Evolutionary conservation across 2,113 vertebrate species (phyloP), one percentile per base, ranked within the genome.

Genomic region (Apodemus sylvaticus): DNA sequence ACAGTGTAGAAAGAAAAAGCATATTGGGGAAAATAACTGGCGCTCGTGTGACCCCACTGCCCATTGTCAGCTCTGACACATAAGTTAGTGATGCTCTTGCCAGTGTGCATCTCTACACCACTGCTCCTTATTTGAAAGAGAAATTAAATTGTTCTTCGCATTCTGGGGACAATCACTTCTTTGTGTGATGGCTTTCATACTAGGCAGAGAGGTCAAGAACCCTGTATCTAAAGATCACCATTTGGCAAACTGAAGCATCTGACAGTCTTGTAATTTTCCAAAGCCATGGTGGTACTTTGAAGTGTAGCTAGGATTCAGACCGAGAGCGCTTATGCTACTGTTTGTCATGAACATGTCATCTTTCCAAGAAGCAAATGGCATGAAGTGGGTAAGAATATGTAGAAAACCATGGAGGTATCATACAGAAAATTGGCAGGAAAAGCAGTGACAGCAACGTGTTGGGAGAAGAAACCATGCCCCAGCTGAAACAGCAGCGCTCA

Each of bases 311-410:
- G 51, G 34, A 53, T 71, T 95, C n/a, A 64, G 17, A 90, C 34
- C 42, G 53, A 78, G 74, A 19, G 22, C 77, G 17, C 60, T 91
- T 86, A 11, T 62, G 42, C n/a, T 77, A 48, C 12, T 42, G 0
- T 76, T 96, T 87, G 34, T 26, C 51, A 0, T 7, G 68, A 29
- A 66, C 86, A 64, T 19, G 39, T 19, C 48, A 7, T 51, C 36
- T 94, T 48, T 70, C 34, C 77, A 76, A 94, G 60, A 81, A 89
- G 53, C 36, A 88, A 86, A 42, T 94, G 53, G 42, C 91, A 58
- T 79, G 42, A 93, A 71, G 55, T 12, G 73, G 39, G 29, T 93
- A 70, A 82, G 71, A 89, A 51, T 89, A 82, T 6, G 26, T 51
- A 45, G 34, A 66, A 66, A 73, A 81, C 85, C 70, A 91, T 5